Base-by-base conservation (phyloP, 2,888 invertebrate genomes). In the Agriopis leucophaearia region DNA sequence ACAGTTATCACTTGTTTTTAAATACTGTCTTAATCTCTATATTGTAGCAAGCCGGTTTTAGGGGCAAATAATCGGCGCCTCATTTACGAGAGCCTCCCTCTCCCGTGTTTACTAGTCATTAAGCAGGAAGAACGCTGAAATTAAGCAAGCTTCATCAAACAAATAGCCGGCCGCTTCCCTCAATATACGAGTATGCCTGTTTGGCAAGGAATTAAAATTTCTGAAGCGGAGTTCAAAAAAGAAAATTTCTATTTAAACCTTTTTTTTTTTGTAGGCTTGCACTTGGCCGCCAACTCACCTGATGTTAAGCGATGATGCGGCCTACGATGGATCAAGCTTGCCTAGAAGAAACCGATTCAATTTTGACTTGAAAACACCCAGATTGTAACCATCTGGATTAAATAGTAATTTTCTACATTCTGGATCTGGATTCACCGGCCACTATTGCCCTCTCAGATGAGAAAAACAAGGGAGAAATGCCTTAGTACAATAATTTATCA, bases 91-190 rank as follows among this genome's bases (percentile, higher is more conserved):
- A 74, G 72, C 76, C 81, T 82, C 78, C 80, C 79, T 78, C 71
- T 79, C 80, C 78, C 61, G 71, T 90, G 89, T 90, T 90, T 89
- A 89, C 90, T 89, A 88, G 84, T 90, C 89, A 90, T 90, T 90
- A 89, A 79, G 81, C 87, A 79, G 71, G 72, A 87, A 88, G 88
- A 89, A 84, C 74, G 79, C 57, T 60, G 72, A 76, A 74, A 75
- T 71, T 67, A 71, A 74, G 71, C 72, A 73, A 73, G 71, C 70
- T 69, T 73, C 67, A 62, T 62, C 71, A 73, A 71, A 72, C 73
- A 70, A 71, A 76, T 70, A 56, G 70, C 65, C 63, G 60, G 48
- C 59, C 69, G 54, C 50, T 56, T 54, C 54, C 50, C 58, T 56
- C 40, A 35, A 59, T 62, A 58, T 56, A 27, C 27, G 27, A 27